Base-by-base conservation (phyloP, 2,888 invertebrate species). In the Drosophila meridionalis region DNA sequence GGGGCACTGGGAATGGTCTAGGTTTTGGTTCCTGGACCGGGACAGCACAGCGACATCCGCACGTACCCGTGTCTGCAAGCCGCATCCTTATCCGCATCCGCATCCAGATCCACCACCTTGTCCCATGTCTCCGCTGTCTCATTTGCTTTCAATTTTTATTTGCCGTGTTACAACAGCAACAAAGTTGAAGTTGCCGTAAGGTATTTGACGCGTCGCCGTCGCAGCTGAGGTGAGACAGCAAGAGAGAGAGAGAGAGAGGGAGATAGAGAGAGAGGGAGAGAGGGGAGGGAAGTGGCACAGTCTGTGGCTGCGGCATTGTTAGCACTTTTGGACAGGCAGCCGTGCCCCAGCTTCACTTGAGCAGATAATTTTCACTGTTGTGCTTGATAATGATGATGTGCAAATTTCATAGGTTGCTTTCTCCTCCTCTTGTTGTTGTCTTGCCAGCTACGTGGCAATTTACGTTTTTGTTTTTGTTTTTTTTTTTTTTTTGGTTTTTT, bases 331-430 rank as follows among this genome's bases (percentile, higher is more conserved):
- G 87, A 73, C 88, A 83, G 82, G 57, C 75, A 64, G 50, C 69
- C 63, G 47, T 64, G 64, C 59, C 60, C 64, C 71, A 78, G 72
- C 90, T 80, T 78, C 90, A 83, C 77, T 89, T 85, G 79, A 84
- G 87, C 80, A 87, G 80, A 90, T 90, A 87, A 91, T 89, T 91
- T 90, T 83, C 85, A 89, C 75, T 87, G 82, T 86, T 85, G 64
- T 80, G 84, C 78, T 89, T 89, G 80, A 78, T 89, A 85, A 91
- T 89, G 84, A 89, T 89, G 89, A 86, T 90, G 91, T 87, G 87
- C 83, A 89, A 86, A 89, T 89, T 80, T 84, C 64, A 78, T 71
- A 61, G 79, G 48, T 76, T 76, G 53, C n/a, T 58, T 50, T 68
- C 52, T 12, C 3, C 45, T 56, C 40, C 26, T 20, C 4, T 42